Conservation (phyloP, 2,888 invertebrate species). For the Eilema sororculum region DNA sequence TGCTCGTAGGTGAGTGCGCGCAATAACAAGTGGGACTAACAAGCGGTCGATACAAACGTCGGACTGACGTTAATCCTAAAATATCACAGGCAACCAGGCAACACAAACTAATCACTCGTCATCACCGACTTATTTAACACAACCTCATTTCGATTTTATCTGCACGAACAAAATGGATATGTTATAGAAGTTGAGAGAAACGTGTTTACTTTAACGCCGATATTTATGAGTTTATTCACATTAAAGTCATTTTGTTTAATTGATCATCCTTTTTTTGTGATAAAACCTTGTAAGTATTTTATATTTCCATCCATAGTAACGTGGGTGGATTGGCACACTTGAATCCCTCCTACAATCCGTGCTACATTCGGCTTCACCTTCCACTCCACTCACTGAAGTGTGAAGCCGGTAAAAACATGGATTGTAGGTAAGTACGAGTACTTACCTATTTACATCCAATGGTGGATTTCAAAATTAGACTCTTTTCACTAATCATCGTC, state of each 20-base stretch:
- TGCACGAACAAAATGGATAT: slow-evolving; percentile 41
- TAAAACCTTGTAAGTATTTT: not conserved
- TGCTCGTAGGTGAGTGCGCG: slow-evolving; percentile 70
- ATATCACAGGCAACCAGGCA: slow-evolving; percentile 64
- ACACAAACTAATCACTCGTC: slow-evolving; percentile 77
- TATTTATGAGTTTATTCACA: slow-evolving; percentile 2
- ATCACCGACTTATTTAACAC: slow-evolving; percentile 26
- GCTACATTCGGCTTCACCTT: not conserved
- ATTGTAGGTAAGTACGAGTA: not conserved
- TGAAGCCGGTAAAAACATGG: not conserved
- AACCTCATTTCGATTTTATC: slow-evolving; percentile 36
- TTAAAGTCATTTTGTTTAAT: not conserved
- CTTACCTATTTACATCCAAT: too few species aligned
- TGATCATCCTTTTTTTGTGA: not conserved
- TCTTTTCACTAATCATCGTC: not conserved
- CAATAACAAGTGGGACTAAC: slow-evolving; percentile 84
- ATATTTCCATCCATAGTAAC: not conserved
- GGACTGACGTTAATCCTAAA: slow-evolving; percentile 80
- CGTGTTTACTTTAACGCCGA: not conserved
- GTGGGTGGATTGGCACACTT: not conserved
- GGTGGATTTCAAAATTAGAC: not conserved
- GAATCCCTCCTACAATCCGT: not conserved
- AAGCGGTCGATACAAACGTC: slow-evolving; percentile 75
- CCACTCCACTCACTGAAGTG: not conserved
- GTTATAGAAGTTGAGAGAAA: slow-evolving; percentile 23